phyloP scores from a whole-genome alignment of 2,888 invertebrate genomes.

The Cephus spinipes region DNA sequence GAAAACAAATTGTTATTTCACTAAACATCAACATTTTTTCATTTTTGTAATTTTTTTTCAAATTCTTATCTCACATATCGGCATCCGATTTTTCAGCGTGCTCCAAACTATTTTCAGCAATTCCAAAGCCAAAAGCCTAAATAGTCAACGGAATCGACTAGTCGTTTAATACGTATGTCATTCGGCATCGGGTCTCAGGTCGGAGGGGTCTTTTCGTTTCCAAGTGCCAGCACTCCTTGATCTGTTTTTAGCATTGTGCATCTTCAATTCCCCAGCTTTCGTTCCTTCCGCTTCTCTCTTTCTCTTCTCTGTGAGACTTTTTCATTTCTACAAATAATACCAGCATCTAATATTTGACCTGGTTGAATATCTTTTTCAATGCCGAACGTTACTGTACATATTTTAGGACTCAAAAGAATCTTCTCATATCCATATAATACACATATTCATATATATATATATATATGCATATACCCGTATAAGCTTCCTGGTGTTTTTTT shows the following conservation, averaged over 20 bases:
- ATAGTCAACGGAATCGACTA: constrained; percentile 68
- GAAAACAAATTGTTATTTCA: too few relatives aligned
- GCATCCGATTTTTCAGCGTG: constrained; percentile 14
- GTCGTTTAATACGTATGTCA: constrained; percentile 66
- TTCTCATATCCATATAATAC: background rate
- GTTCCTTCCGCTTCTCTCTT: background rate
- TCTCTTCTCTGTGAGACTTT: background rate
- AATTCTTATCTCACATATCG: constrained; percentile 30
- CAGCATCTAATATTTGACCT: background rate
- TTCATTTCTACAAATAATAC: background rate
- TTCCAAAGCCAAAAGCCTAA: constrained; percentile 68
- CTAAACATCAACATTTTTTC: too few relatives aligned
- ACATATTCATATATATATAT: background rate
- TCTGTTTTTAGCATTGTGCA: background rate
- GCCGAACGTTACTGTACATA: background rate
- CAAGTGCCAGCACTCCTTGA: background rate
- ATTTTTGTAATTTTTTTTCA: constrained; percentile 18
- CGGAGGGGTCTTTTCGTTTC: constrained; percentile 41
- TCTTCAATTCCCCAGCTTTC: background rate
- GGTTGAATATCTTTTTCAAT: background rate
- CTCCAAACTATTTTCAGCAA: background rate
- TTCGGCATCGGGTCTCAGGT: constrained; percentile 55
- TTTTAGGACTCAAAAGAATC: background rate
- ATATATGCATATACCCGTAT: background rate
- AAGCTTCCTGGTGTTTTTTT: background rate